Base-by-base conservation (phyloP, 2,888 invertebrate genomes). In the Parapristionchus giblindavisi region DNA sequence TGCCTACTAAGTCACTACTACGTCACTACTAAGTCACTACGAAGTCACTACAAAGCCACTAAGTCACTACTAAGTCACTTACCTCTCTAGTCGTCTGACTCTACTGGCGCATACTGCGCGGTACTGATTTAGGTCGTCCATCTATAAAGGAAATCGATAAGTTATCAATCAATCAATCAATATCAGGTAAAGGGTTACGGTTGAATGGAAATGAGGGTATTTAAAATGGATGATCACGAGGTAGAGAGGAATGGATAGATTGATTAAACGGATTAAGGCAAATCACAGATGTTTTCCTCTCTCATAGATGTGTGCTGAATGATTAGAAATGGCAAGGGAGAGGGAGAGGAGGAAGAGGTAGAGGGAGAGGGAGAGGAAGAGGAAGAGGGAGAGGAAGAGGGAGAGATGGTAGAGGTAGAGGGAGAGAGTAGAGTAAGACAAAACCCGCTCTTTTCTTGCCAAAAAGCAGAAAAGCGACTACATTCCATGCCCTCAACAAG, bases 61-160 rank as follows among this genome's bases (percentile, higher is more conserved):
- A n/a, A n/a, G n/a, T n/a, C n/a, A n/a, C n/a, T n/a, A n/a, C n/a
- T n/a, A n/a, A n/a, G n/a, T n/a, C n/a, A n/a, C n/a, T n/a, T 29
- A 78, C 75, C 85, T 78, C 66, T 86, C 86, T 60, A 86, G 80
- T 34, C 86, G 81, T 40, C 83, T 81, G 56, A 85, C 76, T 54
- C 85, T 78, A 61, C 80, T 81, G 74, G 84, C 84, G 79, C 85
- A 85, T 63, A 84, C 77, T 58, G 79, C 76, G 32, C 84, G 84
- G 77, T 84, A 85, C 54, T 78, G 75, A 63, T 78, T 79, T 68
- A 83, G 77, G 66, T 84, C 82, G 65, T 84, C 84, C 76, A 80
- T 79, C 70, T 32, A n/a, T 21, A 72, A 32, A 24, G 27, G 5
- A 48, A 74, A 52, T 65, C 29, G 27, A 29, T 58, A 73, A 61